Evolutionary conservation across 2,888 invertebrate species (phyloP).

Genomic region (Idaea biselata): DNA sequence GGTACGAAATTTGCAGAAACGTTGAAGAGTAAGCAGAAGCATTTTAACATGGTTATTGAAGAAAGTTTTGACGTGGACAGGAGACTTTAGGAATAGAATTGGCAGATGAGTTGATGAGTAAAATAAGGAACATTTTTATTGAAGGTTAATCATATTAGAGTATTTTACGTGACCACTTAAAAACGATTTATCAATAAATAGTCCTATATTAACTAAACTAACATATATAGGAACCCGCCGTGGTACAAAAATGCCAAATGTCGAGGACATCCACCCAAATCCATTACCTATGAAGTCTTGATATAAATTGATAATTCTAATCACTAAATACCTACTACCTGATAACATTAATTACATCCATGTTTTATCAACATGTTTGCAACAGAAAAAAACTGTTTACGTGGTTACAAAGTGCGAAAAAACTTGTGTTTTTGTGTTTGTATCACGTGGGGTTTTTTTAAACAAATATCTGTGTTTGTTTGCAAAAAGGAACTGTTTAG

Average conservation of each 20-base stretch:
- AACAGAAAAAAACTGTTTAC: background rate
- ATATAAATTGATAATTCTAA: constrained; percentile 10
- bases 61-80: constrained; percentile 80
- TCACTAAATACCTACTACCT: constrained; percentile 3
- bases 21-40: no score
- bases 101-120: constrained; percentile 81
- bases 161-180: no score
- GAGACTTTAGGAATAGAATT: constrained; percentile 80
- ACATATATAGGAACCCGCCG: no score
- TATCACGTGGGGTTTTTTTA: background rate
- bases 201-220: no score
- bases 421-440: constrained; percentile 2
- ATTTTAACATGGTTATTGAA: constrained; percentile 57
- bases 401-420: constrained; percentile 5
- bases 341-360: background rate
- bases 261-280: background rate
- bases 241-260: background rate
- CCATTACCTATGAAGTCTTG: background rate
- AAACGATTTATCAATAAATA: no score
- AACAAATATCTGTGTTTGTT: no score
- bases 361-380: constrained; percentile 9
- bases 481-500: no score
- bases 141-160: constrained; percentile 69
- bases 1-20: no score
- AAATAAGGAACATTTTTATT: constrained; percentile 64